Evolutionary conservation across 2,888 invertebrate species (phyloP).

Genomic region (Drosophila peninsularis): DNA sequence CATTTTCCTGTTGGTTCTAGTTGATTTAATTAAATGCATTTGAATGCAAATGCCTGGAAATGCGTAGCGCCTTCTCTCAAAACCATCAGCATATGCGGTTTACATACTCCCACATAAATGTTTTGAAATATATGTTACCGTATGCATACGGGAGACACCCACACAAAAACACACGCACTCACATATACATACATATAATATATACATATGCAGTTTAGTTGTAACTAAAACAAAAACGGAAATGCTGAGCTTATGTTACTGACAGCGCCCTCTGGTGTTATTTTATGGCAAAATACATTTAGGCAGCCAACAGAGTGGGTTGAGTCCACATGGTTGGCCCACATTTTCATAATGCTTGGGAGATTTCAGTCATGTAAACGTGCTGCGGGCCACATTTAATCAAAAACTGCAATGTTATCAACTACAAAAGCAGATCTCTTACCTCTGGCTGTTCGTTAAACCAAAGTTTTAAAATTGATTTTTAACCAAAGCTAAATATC

Average conservation of each 20-base stretch:
- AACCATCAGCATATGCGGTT: slow-evolving; percentile 65
- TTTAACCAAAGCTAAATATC: slow-evolving; percentile 8
- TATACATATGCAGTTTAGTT: slow-evolving; percentile 50
- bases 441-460: slow-evolving; percentile 36
- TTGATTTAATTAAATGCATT: slow-evolving; percentile 82
- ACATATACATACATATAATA: slow-evolving; percentile 3
- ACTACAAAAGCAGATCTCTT: slow-evolving; percentile 11
- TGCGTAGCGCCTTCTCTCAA: slow-evolving; percentile 58
- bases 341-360: slow-evolving; percentile 58
- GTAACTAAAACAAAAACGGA: slow-evolving; percentile 73
- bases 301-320: slow-evolving; percentile 12
- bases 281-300: slow-evolving; percentile 68
- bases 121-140: slow-evolving; percentile 49
- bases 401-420: slow-evolving; percentile 62
- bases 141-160: slow-evolving; percentile 5
- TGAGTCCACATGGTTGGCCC: neutral
- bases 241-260: slow-evolving; percentile 71
- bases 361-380: slow-evolving; percentile 9
- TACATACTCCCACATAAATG: slow-evolving; percentile 54
- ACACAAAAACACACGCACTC: neutral
- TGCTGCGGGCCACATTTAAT: slow-evolving; percentile 70
- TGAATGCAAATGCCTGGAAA: slow-evolving; percentile 76
- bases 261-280: slow-evolving; percentile 75
- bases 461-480: slow-evolving; percentile 28
- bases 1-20: slow-evolving; percentile 73